A percentile compares a stretch with the other conserved stretches of the same genome.
These are phyloP conservation scores for Tribolium madens DNA, from an alignment of 1,140 invertebrate species.

Conservation along the genomic window DNA sequence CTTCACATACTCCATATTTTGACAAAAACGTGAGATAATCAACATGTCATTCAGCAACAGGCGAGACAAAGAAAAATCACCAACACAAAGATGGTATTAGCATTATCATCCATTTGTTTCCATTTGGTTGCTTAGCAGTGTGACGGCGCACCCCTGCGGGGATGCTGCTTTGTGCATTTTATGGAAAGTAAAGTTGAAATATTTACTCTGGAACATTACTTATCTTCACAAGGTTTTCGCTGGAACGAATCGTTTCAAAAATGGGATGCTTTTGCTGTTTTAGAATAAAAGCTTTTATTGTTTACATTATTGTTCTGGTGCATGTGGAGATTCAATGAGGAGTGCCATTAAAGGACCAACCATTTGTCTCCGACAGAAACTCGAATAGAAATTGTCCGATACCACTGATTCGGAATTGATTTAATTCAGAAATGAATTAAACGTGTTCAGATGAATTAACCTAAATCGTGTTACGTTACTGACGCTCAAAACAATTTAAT, in stretches of 20 bases:
- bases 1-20: not conserved
- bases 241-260: conserved; percentile 9
- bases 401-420: not conserved
- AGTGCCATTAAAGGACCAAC: conserved; percentile 5
- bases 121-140: conserved; percentile 29
- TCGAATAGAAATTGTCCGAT: conserved; percentile 3
- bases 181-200: conserved; percentile 30
- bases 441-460: conserved; percentile 14
- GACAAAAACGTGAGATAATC: not conserved
- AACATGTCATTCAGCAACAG: conserved; percentile 24
- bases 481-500: not conserved
- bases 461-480: not conserved
- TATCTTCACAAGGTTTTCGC: conserved; percentile 13
- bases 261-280: not conserved
- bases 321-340: not conserved
- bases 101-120: conserved; percentile 33
- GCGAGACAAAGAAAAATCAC: not conserved
- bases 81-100: conserved; percentile 25
- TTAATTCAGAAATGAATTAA: conserved; percentile 9
- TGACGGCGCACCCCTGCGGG: conserved; percentile 19
- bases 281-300: not conserved
- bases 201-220: conserved; percentile 3
- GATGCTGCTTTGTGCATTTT: conserved; percentile 29
- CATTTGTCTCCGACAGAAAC: not conserved
- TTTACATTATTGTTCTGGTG: not conserved